phyloP scores from a whole-genome alignment of 2,113 vertebrate genomes.

The Coryphaenoides rupestris region DNA sequence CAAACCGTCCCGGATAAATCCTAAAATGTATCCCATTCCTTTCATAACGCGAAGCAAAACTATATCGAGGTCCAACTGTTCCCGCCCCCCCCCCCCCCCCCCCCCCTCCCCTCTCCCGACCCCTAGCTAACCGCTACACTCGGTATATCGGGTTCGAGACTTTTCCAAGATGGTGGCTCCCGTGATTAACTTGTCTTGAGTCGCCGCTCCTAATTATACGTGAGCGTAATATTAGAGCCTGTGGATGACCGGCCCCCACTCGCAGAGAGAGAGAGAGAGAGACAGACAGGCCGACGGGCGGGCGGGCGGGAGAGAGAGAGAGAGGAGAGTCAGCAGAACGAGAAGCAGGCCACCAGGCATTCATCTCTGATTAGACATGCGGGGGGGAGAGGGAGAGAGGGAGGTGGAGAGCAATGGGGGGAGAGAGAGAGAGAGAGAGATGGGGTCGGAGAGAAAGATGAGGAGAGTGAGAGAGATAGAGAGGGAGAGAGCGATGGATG shows the following conservation, averaged over 20 bases:
- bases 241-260: conserved; percentile 35
- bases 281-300: too few species aligned
- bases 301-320: conserved; percentile 26
- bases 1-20: background rate
- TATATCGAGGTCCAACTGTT: too few species aligned
- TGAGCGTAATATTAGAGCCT: conserved; percentile 39
- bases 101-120: too few species aligned
- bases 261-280: conserved; percentile 28
- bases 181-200: conserved; percentile 34
- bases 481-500: too few species aligned
- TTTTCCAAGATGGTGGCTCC: conserved; percentile 10
- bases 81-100: too few species aligned
- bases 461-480: too few species aligned
- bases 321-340: conserved; percentile 49
- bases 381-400: conserved; percentile 27
- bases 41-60: too few species aligned
- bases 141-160: background rate
- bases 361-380: conserved; percentile 56
- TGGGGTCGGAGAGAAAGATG: background rate
- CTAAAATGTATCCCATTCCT: background rate
- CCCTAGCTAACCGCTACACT: too few species aligned
- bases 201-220: conserved; percentile 28
- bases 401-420: conserved; percentile 20
- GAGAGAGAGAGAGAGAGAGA: conserved; percentile 3
- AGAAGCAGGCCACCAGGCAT: conserved; percentile 55